Conservation (phyloP, 1,140 invertebrate genomes). For the Pogonomyrmex barbatus region DNA sequence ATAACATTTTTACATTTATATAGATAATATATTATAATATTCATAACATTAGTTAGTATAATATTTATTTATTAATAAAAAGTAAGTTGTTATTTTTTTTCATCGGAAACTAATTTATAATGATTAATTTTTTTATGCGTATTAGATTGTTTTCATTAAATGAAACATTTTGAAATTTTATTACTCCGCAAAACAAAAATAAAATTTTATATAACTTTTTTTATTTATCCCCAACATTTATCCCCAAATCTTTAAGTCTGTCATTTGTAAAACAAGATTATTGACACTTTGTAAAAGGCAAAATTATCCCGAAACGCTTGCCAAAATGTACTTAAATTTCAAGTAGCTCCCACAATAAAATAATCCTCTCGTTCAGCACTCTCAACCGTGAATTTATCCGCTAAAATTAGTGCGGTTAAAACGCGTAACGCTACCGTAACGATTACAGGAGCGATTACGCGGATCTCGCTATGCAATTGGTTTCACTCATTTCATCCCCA, state of each 20-base stretch:
- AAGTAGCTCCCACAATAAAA: constrained; percentile 19
- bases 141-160: not conserved
- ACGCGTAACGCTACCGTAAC: constrained; percentile 37
- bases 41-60: not conserved
- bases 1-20: constrained; percentile 4
- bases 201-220: not conserved
- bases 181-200: not conserved
- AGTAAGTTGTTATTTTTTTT: not conserved
- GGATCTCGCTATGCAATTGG: constrained; percentile 59
- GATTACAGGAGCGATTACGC: constrained; percentile 57
- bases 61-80: not conserved
- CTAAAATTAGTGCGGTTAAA: constrained; percentile 58
- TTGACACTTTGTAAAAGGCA: not conserved
- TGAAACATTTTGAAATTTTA: not conserved
- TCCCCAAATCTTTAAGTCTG: constrained; percentile 1
- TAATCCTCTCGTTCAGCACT: constrained; percentile 33
- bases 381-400: constrained; percentile 24
- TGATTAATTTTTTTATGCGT: not conserved
- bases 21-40: not conserved
- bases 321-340: constrained; percentile 19
- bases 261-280: not conserved
- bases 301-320: constrained; percentile 9
- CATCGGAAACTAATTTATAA: not conserved
- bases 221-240: not conserved
- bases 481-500: constrained; percentile 56